Conservation (phyloP, 2,797 vertebrate species). For the Sebastes hubbsi region DNA sequence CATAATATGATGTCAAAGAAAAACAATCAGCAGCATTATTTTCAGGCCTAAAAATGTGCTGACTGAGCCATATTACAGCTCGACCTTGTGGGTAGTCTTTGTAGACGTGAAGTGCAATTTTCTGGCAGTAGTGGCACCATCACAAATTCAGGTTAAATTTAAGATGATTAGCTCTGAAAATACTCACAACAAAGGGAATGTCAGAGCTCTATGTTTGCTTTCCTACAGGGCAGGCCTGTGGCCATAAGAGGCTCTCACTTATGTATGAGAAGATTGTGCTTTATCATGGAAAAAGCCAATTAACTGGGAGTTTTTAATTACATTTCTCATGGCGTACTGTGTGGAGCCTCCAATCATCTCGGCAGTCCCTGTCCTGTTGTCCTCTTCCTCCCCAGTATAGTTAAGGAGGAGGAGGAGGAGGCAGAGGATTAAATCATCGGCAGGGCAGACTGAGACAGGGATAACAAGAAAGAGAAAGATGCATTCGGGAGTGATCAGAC, state of each 20-base stretch:
- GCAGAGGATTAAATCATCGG: constrained; percentile 58
- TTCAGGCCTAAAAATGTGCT: not conserved
- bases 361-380: constrained; percentile 54
- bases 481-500: constrained; percentile 69
- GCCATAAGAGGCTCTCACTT: constrained; percentile 67
- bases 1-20: not conserved
- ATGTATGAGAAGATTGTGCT: constrained; percentile 73
- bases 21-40: not conserved
- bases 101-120: constrained; percentile 18
- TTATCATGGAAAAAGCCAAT: constrained; percentile 80
- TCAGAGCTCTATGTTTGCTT: constrained; percentile 60
- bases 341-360: constrained; percentile 58
- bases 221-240: constrained; percentile 67
- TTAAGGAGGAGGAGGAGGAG: constrained; percentile 29
- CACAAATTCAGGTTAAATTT: constrained; percentile 59
- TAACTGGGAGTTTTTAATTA: constrained; percentile 77
- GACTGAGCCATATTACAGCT: not conserved
- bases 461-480: constrained; percentile 69
- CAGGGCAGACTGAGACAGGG: constrained; percentile 43
- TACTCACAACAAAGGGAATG: constrained; percentile 68
- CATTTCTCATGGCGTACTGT: constrained; percentile 63
- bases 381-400: constrained; percentile 44
- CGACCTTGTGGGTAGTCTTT: constrained; percentile 17
- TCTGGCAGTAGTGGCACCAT: constrained; percentile 26
- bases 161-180: constrained; percentile 67